These are phyloP conservation scores for Scytalopus superciliaris DNA, from an alignment of 2,113 vertebrate species.

Conservation along the genomic window DNA sequence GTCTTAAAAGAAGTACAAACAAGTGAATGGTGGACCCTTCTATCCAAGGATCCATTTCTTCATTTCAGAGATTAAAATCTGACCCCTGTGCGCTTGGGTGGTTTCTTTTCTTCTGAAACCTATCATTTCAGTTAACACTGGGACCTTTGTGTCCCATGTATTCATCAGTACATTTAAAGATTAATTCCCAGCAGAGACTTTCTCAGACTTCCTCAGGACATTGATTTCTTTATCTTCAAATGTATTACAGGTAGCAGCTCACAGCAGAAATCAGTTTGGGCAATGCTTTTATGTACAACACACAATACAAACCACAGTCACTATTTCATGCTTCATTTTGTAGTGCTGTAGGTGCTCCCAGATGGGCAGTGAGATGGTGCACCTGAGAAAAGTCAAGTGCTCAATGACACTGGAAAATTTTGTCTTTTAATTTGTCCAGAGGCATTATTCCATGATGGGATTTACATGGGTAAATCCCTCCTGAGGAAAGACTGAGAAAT, in stretches of 20 bases:
- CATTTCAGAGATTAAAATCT: conserved; percentile 18
- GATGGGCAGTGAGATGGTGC: not conserved
- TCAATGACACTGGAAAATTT: not conserved
- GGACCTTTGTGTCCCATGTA: conserved; percentile 85
- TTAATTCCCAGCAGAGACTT: conserved; percentile 2
- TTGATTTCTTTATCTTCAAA: conserved; percentile 6
- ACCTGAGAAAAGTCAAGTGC: not conserved
- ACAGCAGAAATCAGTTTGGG: not conserved
- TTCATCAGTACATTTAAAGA: conserved; percentile 84
- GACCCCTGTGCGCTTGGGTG: not conserved
- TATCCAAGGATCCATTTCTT: not conserved
- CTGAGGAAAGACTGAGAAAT: conserved; percentile 38
- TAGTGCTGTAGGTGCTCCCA: not conserved
- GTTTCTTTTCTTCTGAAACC: not conserved
- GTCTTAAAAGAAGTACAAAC: not conserved
- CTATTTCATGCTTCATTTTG: not conserved
- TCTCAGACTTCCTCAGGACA: not conserved
- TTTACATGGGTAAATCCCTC: conserved; percentile 27
- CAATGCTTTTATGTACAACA: not conserved
- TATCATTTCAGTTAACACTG: conserved; percentile 80
- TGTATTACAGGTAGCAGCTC: not conserved
- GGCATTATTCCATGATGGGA: not conserved
- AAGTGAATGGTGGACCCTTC: not conserved
- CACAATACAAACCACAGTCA: not conserved
- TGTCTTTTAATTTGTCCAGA: not conserved